phyloP scores from a whole-genome alignment of 2,888 invertebrate species.

The Stramonita haemastoma region DNA sequence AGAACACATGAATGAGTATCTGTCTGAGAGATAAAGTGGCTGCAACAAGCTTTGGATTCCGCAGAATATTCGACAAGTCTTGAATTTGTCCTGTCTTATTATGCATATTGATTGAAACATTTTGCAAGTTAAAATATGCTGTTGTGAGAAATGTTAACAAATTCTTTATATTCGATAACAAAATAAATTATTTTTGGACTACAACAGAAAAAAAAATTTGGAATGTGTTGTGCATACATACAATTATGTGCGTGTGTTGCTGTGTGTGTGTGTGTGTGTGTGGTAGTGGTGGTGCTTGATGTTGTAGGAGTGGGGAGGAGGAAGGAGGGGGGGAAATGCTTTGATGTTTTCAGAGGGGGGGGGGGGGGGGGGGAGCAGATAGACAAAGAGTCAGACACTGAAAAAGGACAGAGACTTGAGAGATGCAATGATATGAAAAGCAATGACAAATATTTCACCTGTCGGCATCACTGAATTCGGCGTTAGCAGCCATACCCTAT shows the following conservation, averaged over 20 bases:
- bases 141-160: slow-evolving; percentile 21
- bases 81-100: neutral
- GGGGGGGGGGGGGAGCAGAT: no score
- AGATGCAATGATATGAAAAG: no score
- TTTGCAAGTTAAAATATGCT: slow-evolving; percentile 22
- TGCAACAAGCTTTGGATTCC: no score
- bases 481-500: no score
- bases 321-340: neutral
- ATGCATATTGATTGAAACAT: neutral
- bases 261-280: neutral
- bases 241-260: neutral
- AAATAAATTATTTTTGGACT: slow-evolving; percentile 29
- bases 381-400: no score
- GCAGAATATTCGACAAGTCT: no score
- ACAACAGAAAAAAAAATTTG: neutral
- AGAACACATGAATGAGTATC: no score
- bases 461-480: no score
- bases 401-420: no score
- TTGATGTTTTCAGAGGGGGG: no score
- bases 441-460: no score
- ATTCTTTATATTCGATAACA: slow-evolving; percentile 10
- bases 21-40: no score
- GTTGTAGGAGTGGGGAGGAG: neutral
- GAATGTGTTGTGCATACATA: neutral
- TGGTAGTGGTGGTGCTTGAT: neutral